Base-by-base conservation (phyloP, 2,888 invertebrate genomes). In the Aquatica leii region DNA sequence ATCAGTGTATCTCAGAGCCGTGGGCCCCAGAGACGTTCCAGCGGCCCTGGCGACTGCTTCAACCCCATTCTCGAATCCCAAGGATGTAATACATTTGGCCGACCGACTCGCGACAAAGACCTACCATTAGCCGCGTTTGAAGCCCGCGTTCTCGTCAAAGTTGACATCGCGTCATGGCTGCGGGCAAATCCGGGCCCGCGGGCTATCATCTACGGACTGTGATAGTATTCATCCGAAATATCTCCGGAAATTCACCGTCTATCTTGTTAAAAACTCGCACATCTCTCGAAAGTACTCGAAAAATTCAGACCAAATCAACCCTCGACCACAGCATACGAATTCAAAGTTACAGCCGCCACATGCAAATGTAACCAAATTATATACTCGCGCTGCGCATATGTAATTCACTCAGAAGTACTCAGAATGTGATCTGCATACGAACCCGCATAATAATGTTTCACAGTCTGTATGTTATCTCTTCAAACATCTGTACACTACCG, bases 331-430 rank as follows among this genome's bases (percentile, higher is more conserved):
- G 69, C 69, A 69, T 68, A 69, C 70, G 69, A 70, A 74, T 72
- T 71, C 73, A 70, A 64, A 71, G 72, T 74, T 74, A 73, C 76
- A 77, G 77, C 79, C 79, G 79, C 80, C 80, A 80, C 80, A 81
- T 81, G 80, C 81, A 81, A 81, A 81, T 81, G 78, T 76, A 79
- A 80, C 80, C 78, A 78, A 81, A 81, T 81, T 79, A 80, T 79
- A 75, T 78, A 77, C 77, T 78, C 79, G 76, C 77, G 79, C 73
- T 74, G 77, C 77, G 79, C 79, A 79, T 80, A 79, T 78, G 78
- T 80, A 79, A 79, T 80, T 78, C 76, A 71, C 65, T 66, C 65
- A 62, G 52, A 31, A 61, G 56, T 54, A 50, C 62, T 69, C 63
- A 70, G 72, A 70, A 66, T 62, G 69, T 65, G 57, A 54, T 18